Evolutionary conservation across 2,113 vertebrate species (phyloP).

Genomic region (Chlorodrepanis virens): DNA sequence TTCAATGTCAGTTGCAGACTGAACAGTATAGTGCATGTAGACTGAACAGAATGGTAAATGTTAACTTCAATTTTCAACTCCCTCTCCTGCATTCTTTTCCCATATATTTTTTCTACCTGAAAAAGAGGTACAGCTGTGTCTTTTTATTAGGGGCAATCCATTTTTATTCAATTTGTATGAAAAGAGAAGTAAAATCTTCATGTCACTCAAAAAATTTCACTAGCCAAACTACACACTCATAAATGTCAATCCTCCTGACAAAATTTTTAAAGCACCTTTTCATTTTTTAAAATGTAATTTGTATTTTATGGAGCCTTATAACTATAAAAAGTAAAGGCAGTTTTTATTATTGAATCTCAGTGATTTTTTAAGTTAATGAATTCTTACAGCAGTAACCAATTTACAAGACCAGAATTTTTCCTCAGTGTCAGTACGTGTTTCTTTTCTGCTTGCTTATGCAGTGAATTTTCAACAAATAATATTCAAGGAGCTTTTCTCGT

Average conservation of each 20-base stretch:
- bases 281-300: conserved; percentile 8
- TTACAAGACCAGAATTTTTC: not conserved
- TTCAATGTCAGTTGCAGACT: not conserved
- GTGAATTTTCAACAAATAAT: not conserved
- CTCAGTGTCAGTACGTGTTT: not conserved
- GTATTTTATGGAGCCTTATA: not conserved
- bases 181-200: not conserved
- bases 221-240: not conserved
- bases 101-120: not conserved
- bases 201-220: conserved; percentile 3
- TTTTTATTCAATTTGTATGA: conserved; percentile 47
- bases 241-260: not conserved
- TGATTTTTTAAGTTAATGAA: not conserved
- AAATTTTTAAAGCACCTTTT: not conserved
- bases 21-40: not conserved
- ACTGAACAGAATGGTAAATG: not conserved
- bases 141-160: not conserved
- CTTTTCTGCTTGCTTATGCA: not conserved
- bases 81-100: not conserved
- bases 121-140: not conserved
- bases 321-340: not conserved
- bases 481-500: not conserved
- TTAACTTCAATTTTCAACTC: not conserved
- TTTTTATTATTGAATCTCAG: not conserved
- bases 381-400: not conserved